These are phyloP conservation scores for Lamprologus ornatipinnis DNA, from an alignment of 2,113 vertebrate genomes.

Conservation along the genomic window DNA sequence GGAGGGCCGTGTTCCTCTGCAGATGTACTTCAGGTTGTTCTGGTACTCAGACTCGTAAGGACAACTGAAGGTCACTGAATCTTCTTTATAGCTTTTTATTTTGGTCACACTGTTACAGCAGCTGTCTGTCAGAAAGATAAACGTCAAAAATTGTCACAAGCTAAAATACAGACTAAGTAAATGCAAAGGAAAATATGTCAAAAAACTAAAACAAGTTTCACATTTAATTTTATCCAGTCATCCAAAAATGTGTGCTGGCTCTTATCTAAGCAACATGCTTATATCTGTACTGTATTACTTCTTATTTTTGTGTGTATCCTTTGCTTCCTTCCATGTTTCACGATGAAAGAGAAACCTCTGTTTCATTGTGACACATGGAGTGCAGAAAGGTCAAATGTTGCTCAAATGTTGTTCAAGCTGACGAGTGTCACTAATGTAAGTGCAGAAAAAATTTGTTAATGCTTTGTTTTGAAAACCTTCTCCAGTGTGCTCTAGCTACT, in stretches of 20 bases:
- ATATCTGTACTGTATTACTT: background rate
- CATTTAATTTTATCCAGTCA: background rate
- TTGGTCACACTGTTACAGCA: background rate
- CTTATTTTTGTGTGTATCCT: background rate
- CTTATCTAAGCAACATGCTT: background rate
- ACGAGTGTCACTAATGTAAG: background rate
- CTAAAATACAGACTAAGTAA: background rate
- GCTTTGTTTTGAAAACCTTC: background rate
- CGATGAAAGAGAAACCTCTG: background rate
- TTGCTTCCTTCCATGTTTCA: background rate
- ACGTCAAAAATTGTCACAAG: background rate
- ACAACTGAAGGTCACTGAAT: constrained; percentile 3
- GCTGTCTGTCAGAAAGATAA: background rate
- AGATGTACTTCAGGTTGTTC: constrained; percentile 16
- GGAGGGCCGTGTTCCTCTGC: constrained; percentile 11
- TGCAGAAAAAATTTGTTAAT: background rate
- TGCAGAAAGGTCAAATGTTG: background rate
- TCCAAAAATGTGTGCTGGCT: background rate
- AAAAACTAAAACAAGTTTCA: background rate
- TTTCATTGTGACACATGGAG: background rate
- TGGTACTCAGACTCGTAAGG: background rate
- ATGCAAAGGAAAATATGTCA: background rate
- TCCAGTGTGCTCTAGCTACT: background rate
- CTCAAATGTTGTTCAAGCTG: fast-evolving
- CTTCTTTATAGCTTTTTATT: background rate